Evolutionary conservation across 2,113 vertebrate genomes (phyloP).

Genomic region (Murina feae): DNA sequence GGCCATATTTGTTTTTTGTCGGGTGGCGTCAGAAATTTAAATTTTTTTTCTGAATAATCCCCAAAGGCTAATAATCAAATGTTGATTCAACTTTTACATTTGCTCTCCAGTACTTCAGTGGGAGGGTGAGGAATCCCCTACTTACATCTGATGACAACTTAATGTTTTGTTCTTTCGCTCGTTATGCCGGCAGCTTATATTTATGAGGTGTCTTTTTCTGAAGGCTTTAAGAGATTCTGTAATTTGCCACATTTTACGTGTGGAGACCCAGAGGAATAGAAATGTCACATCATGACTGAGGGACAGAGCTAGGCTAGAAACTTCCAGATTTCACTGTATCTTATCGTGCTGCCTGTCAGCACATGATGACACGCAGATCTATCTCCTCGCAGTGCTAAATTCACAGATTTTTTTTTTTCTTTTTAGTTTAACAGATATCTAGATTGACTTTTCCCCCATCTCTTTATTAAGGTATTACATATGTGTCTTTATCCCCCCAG

Average conservation of each 20-base stretch:
- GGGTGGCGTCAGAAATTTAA: not conserved
- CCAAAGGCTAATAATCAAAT: not conserved
- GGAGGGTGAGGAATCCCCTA: not conserved
- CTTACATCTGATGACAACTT: not conserved
- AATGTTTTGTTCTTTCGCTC: not conserved
- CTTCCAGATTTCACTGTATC: conserved; percentile 51
- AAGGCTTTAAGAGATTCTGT: conserved; percentile 32
- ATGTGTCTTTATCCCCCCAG: too few species aligned
- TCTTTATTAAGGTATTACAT: too few species aligned
- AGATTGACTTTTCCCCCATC: too few species aligned
- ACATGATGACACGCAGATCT: conserved; percentile 43
- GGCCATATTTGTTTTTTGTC: not conserved
- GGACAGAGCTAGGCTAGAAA: not conserved
- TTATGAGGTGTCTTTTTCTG: conserved; percentile 39
- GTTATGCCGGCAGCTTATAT: conserved; percentile 18
- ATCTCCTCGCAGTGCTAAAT: conserved; percentile 42
- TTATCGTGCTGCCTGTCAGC: conserved; percentile 42
- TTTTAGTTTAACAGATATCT: too few species aligned
- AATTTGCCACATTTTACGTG: not conserved
- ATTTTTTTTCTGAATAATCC: not conserved
- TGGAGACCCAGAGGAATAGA: conserved; percentile 49
- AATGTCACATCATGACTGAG: conserved; percentile 11
- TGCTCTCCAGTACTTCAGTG: not conserved
- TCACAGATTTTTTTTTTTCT: not conserved
- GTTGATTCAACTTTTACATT: conserved; percentile 26